These are phyloP conservation scores for Pontoporia blainvillei DNA, from an alignment of 2,113 vertebrate species.

Conservation along the genomic window DNA sequence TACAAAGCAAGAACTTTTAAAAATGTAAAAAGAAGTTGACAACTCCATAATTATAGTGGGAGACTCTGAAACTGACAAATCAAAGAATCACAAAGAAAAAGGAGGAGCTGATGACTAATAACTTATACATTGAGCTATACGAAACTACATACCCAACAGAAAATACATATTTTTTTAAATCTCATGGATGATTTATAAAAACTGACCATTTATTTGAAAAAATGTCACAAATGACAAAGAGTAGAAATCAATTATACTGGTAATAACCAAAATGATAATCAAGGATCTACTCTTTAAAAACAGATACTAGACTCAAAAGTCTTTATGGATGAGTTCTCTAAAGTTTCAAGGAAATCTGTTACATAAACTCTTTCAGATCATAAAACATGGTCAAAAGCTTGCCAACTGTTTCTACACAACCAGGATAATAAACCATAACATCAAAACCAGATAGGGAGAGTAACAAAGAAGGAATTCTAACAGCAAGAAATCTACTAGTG, in stretches of 20 bases:
- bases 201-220: background rate
- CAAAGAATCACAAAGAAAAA: background rate
- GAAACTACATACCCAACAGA: background rate
- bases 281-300: background rate
- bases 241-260: background rate
- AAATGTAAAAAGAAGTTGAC: slow-evolving; percentile 14
- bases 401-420: background rate
- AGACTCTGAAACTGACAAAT: background rate
- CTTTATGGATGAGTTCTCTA: background rate
- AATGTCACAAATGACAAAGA: background rate
- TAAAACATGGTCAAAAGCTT: background rate
- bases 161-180: background rate
- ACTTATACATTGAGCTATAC: background rate
- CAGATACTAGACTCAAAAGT: background rate
- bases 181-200: background rate
- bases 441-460: background rate
- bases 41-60: background rate
- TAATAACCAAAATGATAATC: background rate
- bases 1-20: background rate
- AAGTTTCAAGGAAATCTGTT: background rate
- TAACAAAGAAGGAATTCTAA: background rate
- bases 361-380: background rate
- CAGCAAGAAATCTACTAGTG: background rate
- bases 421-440: background rate
- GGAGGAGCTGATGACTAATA: background rate